These are phyloP conservation scores for Valencia hispanica DNA, from an alignment of 2,797 vertebrate genomes.

Conservation along the genomic window DNA sequence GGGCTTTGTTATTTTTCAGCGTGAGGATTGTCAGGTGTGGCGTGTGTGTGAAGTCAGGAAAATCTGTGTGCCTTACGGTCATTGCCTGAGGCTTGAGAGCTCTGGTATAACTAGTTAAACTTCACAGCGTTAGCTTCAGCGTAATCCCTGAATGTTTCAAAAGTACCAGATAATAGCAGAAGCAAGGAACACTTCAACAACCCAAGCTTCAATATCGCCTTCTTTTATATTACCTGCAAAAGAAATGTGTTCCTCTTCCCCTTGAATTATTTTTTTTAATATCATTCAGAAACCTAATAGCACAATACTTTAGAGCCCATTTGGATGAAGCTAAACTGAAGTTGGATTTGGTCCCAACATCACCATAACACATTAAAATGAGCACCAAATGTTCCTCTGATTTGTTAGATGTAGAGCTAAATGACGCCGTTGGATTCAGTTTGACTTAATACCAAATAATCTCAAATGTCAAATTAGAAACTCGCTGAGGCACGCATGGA, in stretches of 20 bases:
- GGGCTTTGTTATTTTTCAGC: too few relatives aligned
- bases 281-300: neutral
- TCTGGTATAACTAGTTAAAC: neutral
- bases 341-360: neutral
- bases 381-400: neutral
- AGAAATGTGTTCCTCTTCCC: neutral
- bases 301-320: neutral
- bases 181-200: neutral
- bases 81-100: too few relatives aligned
- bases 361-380: neutral
- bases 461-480: neutral
- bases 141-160: neutral
- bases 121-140: neutral
- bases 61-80: too few relatives aligned
- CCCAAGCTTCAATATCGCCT: neutral
- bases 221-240: neutral
- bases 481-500: neutral
- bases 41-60: too few relatives aligned
- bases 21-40: too few relatives aligned
- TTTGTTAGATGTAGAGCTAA: neutral
- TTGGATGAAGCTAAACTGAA: neutral
- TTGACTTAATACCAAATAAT: neutral
- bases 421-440: neutral
- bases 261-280: neutral
- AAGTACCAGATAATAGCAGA: neutral